Evolutionary conservation across 2,797 vertebrate genomes (phyloP).

Genomic region (Pseudochaenichthys georgianus): DNA sequence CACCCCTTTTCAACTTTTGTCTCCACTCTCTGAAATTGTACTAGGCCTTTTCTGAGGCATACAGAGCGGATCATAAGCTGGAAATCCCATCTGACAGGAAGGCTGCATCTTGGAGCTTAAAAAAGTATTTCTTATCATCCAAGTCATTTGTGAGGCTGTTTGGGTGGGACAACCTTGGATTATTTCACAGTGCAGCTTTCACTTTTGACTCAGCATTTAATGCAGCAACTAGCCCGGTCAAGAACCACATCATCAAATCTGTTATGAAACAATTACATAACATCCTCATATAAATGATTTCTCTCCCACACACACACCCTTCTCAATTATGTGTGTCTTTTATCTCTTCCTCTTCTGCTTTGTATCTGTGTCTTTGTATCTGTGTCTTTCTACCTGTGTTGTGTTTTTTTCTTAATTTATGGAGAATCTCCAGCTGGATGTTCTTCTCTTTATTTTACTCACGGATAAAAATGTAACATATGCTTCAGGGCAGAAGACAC

Average conservation of each 20-base stretch:
- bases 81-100: background rate
- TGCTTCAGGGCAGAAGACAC: background rate
- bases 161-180: constrained; percentile 22
- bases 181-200: constrained; percentile 43
- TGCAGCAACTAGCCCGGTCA: constrained; percentile 57
- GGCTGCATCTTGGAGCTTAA: constrained; percentile 2
- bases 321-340: constrained; percentile 2
- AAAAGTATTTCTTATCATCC: constrained; percentile 23
- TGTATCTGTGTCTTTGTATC: constrained; percentile 7
- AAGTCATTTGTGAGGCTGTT: constrained; percentile 21
- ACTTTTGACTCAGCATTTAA: constrained; percentile 49
- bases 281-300: constrained; percentile 43
- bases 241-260: constrained; percentile 41
- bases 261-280: constrained; percentile 67
- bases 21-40: background rate
- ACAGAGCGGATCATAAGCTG: constrained; percentile 11
- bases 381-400: background rate
- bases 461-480: background rate
- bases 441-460: constrained; percentile 3
- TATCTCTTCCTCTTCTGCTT: constrained; percentile 7
- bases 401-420: constrained; percentile 7
- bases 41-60: background rate
- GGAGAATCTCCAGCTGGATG: background rate
- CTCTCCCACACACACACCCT: constrained; percentile 38
- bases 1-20: background rate